phyloP scores from a whole-genome alignment of 2,888 invertebrate species.

The Trachelus stipa region DNA sequence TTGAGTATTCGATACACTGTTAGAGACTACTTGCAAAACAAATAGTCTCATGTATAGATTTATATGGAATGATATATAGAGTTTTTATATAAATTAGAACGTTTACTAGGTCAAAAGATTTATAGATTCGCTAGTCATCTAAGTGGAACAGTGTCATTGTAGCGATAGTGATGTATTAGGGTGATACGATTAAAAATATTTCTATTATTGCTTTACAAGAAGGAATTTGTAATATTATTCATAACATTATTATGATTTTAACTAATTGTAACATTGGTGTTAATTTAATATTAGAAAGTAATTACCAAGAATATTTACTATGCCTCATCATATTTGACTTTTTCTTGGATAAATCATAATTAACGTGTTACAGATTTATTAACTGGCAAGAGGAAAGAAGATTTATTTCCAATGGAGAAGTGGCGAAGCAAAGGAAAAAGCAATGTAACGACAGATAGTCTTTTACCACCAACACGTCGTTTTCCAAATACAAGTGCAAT shows the following conservation, averaged over 20 bases:
- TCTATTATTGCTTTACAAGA: background rate
- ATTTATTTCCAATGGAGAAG: conserved; percentile 44
- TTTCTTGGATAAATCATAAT: background rate
- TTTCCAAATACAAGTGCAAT: conserved; percentile 30
- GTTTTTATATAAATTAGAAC: background rate
- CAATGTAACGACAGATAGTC: conserved; percentile 42
- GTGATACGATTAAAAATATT: background rate
- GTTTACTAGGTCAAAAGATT: background rate
- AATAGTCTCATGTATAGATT: background rate
- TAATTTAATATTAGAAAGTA: background rate
- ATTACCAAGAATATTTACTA: background rate
- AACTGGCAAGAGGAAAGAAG: background rate
- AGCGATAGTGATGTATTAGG: background rate
- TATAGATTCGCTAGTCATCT: background rate
- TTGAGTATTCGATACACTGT: background rate
- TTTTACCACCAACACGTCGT: conserved; percentile 44
- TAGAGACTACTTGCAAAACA: background rate
- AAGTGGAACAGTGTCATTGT: background rate
- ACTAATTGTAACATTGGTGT: background rate
- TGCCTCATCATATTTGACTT: background rate
- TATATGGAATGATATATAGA: background rate
- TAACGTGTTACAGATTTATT: background rate
- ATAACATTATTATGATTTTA: background rate
- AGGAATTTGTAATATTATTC: background rate
- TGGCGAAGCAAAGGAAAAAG: conserved; percentile 44